Percentiles rank a stretch among this genome's conserved stretches.
Conservation (phyloP, 2,113 vertebrate genomes). For the Oplegnathus fasciatus region DNA sequence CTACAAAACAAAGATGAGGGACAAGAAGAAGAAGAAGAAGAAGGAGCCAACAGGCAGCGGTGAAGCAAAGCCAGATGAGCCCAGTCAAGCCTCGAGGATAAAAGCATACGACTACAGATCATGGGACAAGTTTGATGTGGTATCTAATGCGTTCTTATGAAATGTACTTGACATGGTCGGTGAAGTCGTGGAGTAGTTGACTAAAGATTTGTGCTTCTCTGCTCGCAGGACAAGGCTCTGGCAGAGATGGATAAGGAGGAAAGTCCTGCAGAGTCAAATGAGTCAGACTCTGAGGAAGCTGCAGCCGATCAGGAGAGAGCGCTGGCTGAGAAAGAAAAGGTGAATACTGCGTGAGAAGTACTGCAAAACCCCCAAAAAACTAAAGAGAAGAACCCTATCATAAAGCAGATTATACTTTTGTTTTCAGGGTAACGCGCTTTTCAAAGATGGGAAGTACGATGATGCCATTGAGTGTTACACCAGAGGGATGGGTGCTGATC, state of each 20-base stretch:
- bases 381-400: neutral
- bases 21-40: slow-evolving; percentile 80
- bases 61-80: slow-evolving; percentile 82
- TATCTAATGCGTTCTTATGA: slow-evolving; percentile 50
- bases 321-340: slow-evolving; percentile 92
- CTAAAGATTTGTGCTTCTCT: neutral
- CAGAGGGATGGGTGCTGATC: slow-evolving; percentile 93
- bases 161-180: neutral
- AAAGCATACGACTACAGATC: slow-evolving; percentile 93
- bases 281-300: slow-evolving; percentile 92
- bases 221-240: slow-evolving; percentile 90
- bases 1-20: slow-evolving; percentile 91
- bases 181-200: neutral
- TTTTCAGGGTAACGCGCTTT: slow-evolving; percentile 91
- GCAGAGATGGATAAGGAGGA: slow-evolving; percentile 93
- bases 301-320: slow-evolving; percentile 88
- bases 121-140: slow-evolving; percentile 98
- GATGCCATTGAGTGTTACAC: slow-evolving; percentile 94
- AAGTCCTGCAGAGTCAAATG: slow-evolving; percentile 88
- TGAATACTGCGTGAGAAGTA: slow-evolving; percentile 33
- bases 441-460: slow-evolving; percentile 93
- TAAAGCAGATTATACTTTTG: neutral
- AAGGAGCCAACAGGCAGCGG: slow-evolving; percentile 65
- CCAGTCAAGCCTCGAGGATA: slow-evolving; percentile 87
- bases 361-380: neutral